Evolutionary conservation across 1,140 invertebrate genomes (phyloP), one percentile per base, ranked within the genome.

Genomic region (Bradynema listronoti): DNA sequence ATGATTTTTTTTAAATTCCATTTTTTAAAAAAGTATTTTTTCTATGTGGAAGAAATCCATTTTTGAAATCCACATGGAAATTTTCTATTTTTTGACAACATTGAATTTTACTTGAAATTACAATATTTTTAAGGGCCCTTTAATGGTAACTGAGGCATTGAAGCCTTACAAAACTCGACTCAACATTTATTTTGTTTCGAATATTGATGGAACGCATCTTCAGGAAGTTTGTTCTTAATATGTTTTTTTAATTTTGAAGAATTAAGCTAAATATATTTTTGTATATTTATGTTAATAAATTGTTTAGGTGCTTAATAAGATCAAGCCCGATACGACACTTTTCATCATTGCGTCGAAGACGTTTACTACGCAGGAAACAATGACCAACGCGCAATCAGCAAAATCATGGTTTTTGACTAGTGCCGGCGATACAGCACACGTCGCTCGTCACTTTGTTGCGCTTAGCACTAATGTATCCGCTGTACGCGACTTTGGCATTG

Each of bases 341-440:
- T 99, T 99, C 80, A 94, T 99, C 72, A 90, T 99, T 78, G 94
- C 94, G 9, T 97, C 92, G 1, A 98, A 99, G 82, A 97, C 93
- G 0, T 98, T 96, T 79, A 97, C 93, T 7, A 99, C 95, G 1
- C 93, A 98, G 80, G 95, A 99, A 84, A 99, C 95, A 1, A 95
- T 99, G 65, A 97, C 94, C 16, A 99, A 99, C 82, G 94, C 95
- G 4, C 87, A 86, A 3, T 94, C 94, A 14, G 94, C 95, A 0
- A 95, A 95, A 78, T 81, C 84, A 46, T 99, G 95, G 95, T 89
- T 99, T 75, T 79, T 99, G 41, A 82, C 86, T 25, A 80, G 78
- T 41, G 86, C 89, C 41, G 90, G 91, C 79, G 86, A 93, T 83
- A 81, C 84, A 16, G 77, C 84, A 52, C 85, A 88, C 45, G 90